Base-by-base conservation (phyloP, 2,797 vertebrate species). In the Pseudotriccus pelzelni region DNA sequence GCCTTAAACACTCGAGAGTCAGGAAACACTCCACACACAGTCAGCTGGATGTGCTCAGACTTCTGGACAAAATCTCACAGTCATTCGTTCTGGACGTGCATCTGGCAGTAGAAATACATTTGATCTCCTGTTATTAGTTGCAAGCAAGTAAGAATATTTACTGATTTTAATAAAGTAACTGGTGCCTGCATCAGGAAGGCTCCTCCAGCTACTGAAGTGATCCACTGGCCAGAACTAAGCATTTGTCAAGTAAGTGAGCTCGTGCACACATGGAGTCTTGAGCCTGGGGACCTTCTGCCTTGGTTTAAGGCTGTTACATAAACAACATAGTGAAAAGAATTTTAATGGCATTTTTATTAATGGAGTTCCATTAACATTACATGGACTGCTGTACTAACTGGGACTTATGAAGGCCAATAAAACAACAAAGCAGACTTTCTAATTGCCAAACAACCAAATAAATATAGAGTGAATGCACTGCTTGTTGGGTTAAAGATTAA, bases 401-500 rank as follows among this genome's bases (percentile, higher is more conserved):
- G 91, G 96, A 90, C 93, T 95, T 93, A 90, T 9, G 91, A 96
- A 96, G 62, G 91, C 94, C 91, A 95, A 95, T 96, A 96, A 96
- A 97, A 94, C 93, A 96, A 95, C 96, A 94, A 91, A 94, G 92
- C 94, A 96, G 89, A 87, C 87, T 64, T 56, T 93, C 95, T 97
- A 97, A 98, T 96, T 97, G 96, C 93, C 91, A 96, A 97, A 97
- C 90, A 97, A 95, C 87, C 82, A 97, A 96, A 93, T 96, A 96
- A 94, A 94, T 94, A 96, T 95, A 97, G 91, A 97, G 91, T 94
- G 81, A 93, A 95, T 83, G 88, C 87, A 52, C 74, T 88, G 94
- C 83, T 92, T 95, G 86, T 89, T 94, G 91, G 70, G 97, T 98
- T 98, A 98, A 98, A 97, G 91, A 98, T 98, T 98, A 98, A 98